Evolutionary conservation across 2,113 vertebrate species (phyloP), one percentile per base, ranked within the genome.

Genomic region (Garra rufa): DNA sequence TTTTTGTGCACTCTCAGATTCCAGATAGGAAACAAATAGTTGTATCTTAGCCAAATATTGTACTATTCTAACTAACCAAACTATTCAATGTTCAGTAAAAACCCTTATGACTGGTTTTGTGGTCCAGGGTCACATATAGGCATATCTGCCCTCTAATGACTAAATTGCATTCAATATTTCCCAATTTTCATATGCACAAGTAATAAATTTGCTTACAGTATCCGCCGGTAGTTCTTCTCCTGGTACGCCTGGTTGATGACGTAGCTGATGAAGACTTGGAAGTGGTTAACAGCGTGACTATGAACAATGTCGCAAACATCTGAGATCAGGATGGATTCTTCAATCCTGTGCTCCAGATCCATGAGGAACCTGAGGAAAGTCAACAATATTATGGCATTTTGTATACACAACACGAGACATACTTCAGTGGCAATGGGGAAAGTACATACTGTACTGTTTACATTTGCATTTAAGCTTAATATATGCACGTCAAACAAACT

Each of bases 241-340:
- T 99, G 98, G 92, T 99, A 99, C 24, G 93, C 98, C 94, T 99
- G 97, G 91, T 99, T 99, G 89, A 96, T 97, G 87, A 99, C 98
- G 0, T 99, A 99, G 88, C 94, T 96, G 91, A 97, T 96, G 85
- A 99, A 99, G 77, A 97, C 97, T 0, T 91, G 93, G 91, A 99
- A 99, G 92, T 97, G 93, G 17, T 93, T 90, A 17, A 93, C 89
- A 0, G 98, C 96, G 0, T 99, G 96, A 63, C 90, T n/a, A 83
- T 94, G 83, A 85, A 99, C 97, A 3, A 98, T 98, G 91, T 99
- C 98, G 0, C 98, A 99, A 84, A 99, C 97, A 0, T 99, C 98
- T 0, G 97, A 97, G 88, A 99, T 97, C 76, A 95, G 93, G 3
- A 99, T 94, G 6, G 96, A 97, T 92, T 98, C 94, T 88, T 99